These are phyloP conservation scores for Lampris megalopsis DNA, from an alignment of 2,113 vertebrate genomes.

Conservation along the genomic window DNA sequence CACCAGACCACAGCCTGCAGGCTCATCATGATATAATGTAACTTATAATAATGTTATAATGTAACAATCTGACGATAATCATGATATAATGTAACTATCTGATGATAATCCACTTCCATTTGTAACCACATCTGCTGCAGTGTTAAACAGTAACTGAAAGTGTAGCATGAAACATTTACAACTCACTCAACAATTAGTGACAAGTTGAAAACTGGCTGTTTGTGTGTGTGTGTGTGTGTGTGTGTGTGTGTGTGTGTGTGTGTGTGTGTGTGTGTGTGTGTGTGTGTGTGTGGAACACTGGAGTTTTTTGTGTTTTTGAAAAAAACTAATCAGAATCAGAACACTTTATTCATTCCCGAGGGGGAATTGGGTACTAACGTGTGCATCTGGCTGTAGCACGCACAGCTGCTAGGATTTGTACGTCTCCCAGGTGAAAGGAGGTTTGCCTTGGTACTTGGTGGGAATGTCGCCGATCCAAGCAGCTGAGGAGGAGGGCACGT, in stretches of 20 bases:
- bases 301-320: too few relatives aligned
- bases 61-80: slow-evolving; percentile 75
- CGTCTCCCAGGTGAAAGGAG: slow-evolving; percentile 67
- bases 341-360: too few relatives aligned
- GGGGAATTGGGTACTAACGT: too few relatives aligned
- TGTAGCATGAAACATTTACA: slow-evolving; percentile 74
- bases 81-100: slow-evolving; percentile 78
- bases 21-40: slow-evolving; percentile 78
- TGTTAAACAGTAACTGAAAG: slow-evolving; percentile 77
- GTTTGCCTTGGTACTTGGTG: slow-evolving; percentile 52
- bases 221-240: background rate
- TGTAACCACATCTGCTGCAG: slow-evolving; percentile 69
- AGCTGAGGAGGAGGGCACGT: slow-evolving; percentile 48
- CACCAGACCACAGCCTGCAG: slow-evolving; percentile 78
- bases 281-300: too few relatives aligned
- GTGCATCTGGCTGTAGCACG: background rate
- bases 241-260: slow-evolving; percentile 34
- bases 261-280: slow-evolving; percentile 15
- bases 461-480: slow-evolving; percentile 58
- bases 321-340: too few relatives aligned
- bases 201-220: slow-evolving; percentile 43
- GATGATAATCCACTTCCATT: slow-evolving; percentile 80
- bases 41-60: slow-evolving; percentile 15
- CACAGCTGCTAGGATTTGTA: slow-evolving; percentile 74
- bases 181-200: slow-evolving; percentile 67